Conservation (phyloP, 2,797 vertebrate species). For the Odontamblyopus lacepedii region DNA sequence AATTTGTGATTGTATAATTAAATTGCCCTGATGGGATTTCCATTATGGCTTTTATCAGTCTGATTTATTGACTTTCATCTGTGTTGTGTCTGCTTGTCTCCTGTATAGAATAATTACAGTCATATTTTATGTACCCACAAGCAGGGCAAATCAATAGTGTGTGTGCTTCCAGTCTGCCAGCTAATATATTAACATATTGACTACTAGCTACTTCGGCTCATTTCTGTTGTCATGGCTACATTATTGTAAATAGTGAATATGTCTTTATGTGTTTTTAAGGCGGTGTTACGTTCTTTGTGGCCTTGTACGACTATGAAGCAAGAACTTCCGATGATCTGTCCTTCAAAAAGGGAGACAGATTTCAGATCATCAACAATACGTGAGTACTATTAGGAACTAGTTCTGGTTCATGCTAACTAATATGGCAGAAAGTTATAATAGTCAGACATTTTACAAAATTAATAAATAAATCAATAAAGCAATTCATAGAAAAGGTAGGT, state of each 20-base stretch:
- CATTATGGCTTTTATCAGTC: conserved; percentile 11
- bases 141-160: conserved; percentile 31
- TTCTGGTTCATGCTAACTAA: too few relatives aligned
- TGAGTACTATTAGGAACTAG: conserved; percentile 60
- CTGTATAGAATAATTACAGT: conserved; percentile 6
- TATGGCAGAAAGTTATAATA: neutral
- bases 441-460: neutral
- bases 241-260: neutral
- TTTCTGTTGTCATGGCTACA: neutral
- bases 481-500: too few relatives aligned
- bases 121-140: conserved; percentile 22
- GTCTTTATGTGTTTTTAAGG: conserved; percentile 67
- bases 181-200: conserved; percentile 16
- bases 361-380: conserved; percentile 99
- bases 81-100: conserved; percentile 5
- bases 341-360: conserved; percentile 94
- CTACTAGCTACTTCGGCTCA: neutral
- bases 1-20: conserved; percentile 10
- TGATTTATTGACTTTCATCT: conserved; percentile 14
- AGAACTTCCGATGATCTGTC: conserved; percentile 95
- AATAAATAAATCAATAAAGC: too few relatives aligned
- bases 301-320: conserved; percentile 97
- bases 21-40: conserved; percentile 8
- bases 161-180: conserved; percentile 14
- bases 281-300: conserved; percentile 95